phyloP scores from a whole-genome alignment of 2,113 vertebrate genomes.

The Pseudois nayaur region DNA sequence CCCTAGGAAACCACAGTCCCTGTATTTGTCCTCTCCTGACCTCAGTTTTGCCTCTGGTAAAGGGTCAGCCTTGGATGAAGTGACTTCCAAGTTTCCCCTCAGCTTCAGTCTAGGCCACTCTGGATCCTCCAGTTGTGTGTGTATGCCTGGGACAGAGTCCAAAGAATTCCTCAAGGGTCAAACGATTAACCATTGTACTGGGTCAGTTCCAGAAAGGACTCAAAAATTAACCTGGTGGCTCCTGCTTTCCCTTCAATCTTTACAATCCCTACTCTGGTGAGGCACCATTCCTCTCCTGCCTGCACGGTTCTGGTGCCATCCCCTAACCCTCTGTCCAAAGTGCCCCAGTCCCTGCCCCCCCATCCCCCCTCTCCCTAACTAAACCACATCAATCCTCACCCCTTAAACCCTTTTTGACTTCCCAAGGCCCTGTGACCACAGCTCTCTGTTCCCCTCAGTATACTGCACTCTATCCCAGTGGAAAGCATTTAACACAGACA shows the following conservation, averaged over 20 bases:
- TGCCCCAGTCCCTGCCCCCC: not conserved
- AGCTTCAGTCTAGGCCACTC: not conserved
- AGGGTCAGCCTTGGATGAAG: not conserved
- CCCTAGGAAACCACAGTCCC: not conserved
- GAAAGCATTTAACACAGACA: not conserved
- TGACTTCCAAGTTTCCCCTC: not conserved
- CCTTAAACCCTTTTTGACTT: not conserved
- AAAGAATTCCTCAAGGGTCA: slow-evolving; percentile 47
- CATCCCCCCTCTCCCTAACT: not conserved
- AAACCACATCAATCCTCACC: not conserved
- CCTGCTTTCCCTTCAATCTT: slow-evolving; percentile 60
- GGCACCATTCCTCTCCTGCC: not conserved
- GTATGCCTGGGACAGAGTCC: slow-evolving; percentile 38
- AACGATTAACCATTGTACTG: slow-evolving; percentile 56
- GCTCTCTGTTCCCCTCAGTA: not conserved
- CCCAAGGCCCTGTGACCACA: not conserved
- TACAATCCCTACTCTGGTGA: not conserved
- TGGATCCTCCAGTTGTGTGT: not conserved
- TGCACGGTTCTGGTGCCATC: not conserved
- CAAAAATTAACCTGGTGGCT: slow-evolving; percentile 65
- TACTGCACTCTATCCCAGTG: not conserved
- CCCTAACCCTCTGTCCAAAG: not conserved
- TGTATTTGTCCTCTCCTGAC: not conserved
- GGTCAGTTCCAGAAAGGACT: slow-evolving; percentile 51
- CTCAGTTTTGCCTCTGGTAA: not conserved